Evolutionary conservation across 92 coral and sea anemone genomes (phyloP), one percentile per base, ranked within the genome.

Genomic region (Zoanthus sociatus): DNA sequence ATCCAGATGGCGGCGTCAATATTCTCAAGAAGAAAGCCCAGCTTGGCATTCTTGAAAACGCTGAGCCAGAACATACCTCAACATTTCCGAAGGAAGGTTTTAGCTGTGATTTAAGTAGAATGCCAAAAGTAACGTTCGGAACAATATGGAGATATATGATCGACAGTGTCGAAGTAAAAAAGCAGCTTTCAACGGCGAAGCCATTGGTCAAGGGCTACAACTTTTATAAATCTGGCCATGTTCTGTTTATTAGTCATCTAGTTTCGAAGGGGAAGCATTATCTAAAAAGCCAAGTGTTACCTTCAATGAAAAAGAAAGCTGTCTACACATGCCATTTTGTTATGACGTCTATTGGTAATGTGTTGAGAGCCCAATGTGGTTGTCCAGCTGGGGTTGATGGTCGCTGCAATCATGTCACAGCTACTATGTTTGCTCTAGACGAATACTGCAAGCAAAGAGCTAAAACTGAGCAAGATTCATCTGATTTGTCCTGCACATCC

Each of bases 351-450:
- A 17, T 83, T 71, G 90, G 92, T 46, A 77, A 89, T 82, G 79
- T 90, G 84, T 66, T 86, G 48, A 77, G 88, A 78, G 94, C 85
- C 54, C 37, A 85, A 47, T 88, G 94, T 88, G 94, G 91, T 70
- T 91, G 91, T 85, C 93, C 83, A 26, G 93, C 93, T 14, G 93
- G 91, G 12, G 91, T 90, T n/a, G 91, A 90, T 90, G 93, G 91
- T 72, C 53, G 92, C 33, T 83, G 92, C 82, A 91, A 91, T 73
- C 92, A 91, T 77, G 79, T 91, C 47, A 78, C 94, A 50, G 94
- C 90, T 18, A 91, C 89, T 21, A 61, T 91, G 82, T 91, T 91
- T 91, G 94, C 92, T 78, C 78, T 91, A 26, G 94, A 91, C 21
- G 79, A 83, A 51, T 84, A 84, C 54, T 81, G 73, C 66, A 91